phyloP scores from a whole-genome alignment of 2,113 vertebrate genomes.

The Willisornis vidua region DNA sequence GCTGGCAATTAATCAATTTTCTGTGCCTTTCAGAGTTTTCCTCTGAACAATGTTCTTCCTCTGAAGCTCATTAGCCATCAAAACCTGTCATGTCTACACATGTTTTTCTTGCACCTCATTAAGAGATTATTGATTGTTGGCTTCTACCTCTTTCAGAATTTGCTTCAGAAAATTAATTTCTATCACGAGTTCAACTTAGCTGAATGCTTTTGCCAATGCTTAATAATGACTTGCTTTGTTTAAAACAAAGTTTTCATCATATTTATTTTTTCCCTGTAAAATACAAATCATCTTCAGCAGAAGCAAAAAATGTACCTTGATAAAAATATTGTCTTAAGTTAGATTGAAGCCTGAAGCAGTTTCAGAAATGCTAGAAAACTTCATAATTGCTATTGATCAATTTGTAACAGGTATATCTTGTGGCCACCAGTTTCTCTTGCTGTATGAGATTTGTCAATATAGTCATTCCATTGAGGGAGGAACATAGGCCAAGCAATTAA shows the following conservation, averaged over 20 bases:
- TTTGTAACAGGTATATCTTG: slow-evolving; percentile 40
- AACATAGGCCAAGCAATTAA: slow-evolving; percentile 62
- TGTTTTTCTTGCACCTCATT: slow-evolving; percentile 64
- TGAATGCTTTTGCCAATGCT: slow-evolving; percentile 9
- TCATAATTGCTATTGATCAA: slow-evolving; percentile 55
- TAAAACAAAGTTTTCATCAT: background rate
- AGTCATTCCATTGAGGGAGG: slow-evolving; percentile 31
- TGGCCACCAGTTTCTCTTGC: slow-evolving; percentile 24
- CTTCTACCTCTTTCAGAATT: slow-evolving; percentile 49
- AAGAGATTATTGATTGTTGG: slow-evolving; percentile 65
- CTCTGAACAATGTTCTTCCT: slow-evolving; percentile 47
- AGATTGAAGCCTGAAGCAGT: slow-evolving; percentile 11
- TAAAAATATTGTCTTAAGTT: background rate
- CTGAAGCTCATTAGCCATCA: slow-evolving; percentile 60
- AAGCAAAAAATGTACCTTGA: background rate
- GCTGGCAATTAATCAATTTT: slow-evolving; percentile 67
- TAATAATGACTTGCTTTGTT: slow-evolving; percentile 41
- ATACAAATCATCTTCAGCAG: background rate
- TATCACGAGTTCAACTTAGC: background rate
- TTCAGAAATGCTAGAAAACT: slow-evolving; percentile 40
- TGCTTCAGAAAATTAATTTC: slow-evolving; percentile 66
- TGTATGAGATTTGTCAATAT: slow-evolving; percentile 49
- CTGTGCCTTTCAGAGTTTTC: slow-evolving; percentile 52
- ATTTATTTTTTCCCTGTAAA: slow-evolving; percentile 11
- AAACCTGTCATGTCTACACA: slow-evolving; percentile 65